Conservation (phyloP, 2,797 vertebrate species). For the Molossus alvarezi region DNA sequence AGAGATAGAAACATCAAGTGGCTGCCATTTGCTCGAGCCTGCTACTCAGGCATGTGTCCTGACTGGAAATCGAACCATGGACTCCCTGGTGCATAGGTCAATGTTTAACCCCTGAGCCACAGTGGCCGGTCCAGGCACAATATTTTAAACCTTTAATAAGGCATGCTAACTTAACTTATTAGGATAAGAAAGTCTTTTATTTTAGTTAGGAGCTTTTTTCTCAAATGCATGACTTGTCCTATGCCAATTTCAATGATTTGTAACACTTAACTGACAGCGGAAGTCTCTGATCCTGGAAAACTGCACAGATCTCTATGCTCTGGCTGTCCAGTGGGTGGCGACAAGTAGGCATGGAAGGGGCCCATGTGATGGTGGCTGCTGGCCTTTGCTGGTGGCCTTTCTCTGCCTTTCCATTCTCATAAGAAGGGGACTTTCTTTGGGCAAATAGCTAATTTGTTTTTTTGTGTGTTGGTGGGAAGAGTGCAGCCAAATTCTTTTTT, state of each 20-base stretch:
- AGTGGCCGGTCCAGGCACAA: background rate
- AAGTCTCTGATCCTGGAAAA: background rate
- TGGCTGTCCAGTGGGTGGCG: constrained; percentile 36
- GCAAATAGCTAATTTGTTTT: constrained; percentile 25
- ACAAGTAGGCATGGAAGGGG: background rate
- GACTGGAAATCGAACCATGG: no score
- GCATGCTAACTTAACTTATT: constrained; percentile 27
- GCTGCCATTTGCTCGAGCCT: no score
- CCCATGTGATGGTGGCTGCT: background rate
- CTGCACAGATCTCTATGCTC: background rate
- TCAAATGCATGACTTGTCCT: background rate
- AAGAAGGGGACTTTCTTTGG: background rate
- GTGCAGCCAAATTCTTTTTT: constrained; percentile 34
- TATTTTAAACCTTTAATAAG: background rate
- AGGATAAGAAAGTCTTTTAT: background rate
- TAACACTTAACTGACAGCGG: background rate
- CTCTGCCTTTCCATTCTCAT: background rate
- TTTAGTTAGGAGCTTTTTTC: background rate
- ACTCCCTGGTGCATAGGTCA: no score
- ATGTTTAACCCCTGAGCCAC: no score
- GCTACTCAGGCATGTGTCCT: no score
- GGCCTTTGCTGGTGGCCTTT: background rate
- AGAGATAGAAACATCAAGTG: no score
- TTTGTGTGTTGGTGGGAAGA: constrained; percentile 56
- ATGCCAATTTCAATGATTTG: background rate